These are phyloP conservation scores for Lasius platythorax DNA, from an alignment of 2,888 invertebrate species.

Conservation along the genomic window DNA sequence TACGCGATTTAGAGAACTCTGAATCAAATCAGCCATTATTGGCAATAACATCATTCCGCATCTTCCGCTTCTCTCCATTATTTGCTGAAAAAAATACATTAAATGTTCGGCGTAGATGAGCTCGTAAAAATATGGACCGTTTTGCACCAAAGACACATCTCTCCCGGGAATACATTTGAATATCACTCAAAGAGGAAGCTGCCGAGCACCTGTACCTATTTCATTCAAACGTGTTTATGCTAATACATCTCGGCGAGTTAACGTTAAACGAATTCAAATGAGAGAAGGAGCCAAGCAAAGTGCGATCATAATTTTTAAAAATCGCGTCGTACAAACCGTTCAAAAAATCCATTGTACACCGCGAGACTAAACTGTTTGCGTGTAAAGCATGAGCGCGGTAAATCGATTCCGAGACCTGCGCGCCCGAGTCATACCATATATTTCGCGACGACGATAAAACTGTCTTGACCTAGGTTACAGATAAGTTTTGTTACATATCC, in stretches of 20 bases:
- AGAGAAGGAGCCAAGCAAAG: neutral
- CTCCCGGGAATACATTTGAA: conserved; percentile 78
- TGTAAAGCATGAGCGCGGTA: conserved; percentile 56
- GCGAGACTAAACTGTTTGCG: conserved; percentile 55
- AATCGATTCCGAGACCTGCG: conserved; percentile 68
- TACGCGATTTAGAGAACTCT: conserved; percentile 24
- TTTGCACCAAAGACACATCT: conserved; percentile 68
- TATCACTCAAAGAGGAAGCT: conserved; percentile 69
- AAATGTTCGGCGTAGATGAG: conserved; percentile 67
- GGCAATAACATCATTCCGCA: conserved; percentile 1
- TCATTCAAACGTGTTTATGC: conserved; percentile 72
- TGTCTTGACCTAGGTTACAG: conserved; percentile 64
- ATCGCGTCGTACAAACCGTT: conserved; percentile 6
- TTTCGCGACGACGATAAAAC: conserved; percentile 62
- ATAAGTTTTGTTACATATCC: conserved; percentile 58
- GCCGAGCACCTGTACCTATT: conserved; percentile 55
- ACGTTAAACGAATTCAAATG: conserved; percentile 54
- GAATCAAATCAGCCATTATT: conserved; percentile 34
- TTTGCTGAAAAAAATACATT: conserved; percentile 50
- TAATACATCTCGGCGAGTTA: conserved; percentile 66
- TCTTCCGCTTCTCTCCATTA: conserved; percentile 37
- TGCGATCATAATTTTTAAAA: conserved; percentile 16
- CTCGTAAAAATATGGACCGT: conserved; percentile 73
- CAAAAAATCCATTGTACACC: conserved; percentile 41
- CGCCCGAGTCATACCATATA: conserved; percentile 49